Percentiles rank a stretch among this genome's conserved stretches.
These are phyloP conservation scores for Actenoides hombroni DNA, from an alignment of 2,113 vertebrate species.

Conservation along the genomic window DNA sequence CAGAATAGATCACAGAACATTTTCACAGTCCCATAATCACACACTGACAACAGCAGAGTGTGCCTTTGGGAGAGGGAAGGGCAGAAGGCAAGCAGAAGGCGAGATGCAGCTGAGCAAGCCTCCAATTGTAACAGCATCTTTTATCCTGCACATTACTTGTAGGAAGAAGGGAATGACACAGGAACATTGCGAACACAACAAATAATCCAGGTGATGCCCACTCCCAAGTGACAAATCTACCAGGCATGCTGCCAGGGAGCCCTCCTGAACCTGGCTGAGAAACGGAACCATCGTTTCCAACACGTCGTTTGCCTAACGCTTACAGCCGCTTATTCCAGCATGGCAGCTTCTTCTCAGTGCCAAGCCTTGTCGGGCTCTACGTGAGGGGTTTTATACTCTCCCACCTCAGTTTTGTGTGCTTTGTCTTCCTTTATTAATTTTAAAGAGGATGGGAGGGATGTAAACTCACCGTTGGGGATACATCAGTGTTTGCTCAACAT, in stretches of 20 bases:
- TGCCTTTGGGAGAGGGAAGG: neutral
- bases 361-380: neutral
- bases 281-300: neutral
- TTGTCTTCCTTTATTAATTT: conserved; percentile 52
- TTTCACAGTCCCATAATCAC: neutral
- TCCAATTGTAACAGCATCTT: neutral
- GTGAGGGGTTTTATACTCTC: neutral
- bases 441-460: conserved; percentile 30
- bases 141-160: neutral
- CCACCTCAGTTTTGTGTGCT: neutral
- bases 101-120: neutral
- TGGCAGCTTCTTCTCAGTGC: neutral
- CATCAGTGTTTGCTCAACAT: conserved; percentile 51
- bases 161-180: neutral
- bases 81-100: neutral
- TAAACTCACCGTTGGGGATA: conserved; percentile 44
- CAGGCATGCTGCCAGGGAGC: neutral
- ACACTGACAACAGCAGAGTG: fast-evolving
- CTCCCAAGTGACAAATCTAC: neutral
- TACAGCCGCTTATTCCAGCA: fast-evolving
- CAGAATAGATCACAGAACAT: neutral
- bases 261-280: neutral
- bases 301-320: fast-evolving
- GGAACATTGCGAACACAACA: neutral
- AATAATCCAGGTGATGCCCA: neutral